phyloP scores from a whole-genome alignment of 2,888 invertebrate species.

The Drosophila nr. perissopoda region DNA sequence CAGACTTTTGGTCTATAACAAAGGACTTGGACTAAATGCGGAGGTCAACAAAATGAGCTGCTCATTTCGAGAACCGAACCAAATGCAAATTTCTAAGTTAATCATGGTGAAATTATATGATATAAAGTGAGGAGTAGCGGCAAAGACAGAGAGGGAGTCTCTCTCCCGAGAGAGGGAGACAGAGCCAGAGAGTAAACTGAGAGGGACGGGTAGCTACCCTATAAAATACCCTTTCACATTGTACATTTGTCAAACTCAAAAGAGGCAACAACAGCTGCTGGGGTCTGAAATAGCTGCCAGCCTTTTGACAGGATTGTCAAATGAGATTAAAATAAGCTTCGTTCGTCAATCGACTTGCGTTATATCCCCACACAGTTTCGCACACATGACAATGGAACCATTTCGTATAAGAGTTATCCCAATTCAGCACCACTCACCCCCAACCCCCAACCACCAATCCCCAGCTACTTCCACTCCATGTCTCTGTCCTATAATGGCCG shows the following conservation, averaged over 20 bases:
- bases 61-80: conserved; percentile 25
- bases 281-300: conserved; percentile 54
- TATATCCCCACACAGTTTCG: conserved; percentile 40
- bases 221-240: conserved; percentile 48
- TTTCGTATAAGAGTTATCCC: conserved; percentile 26
- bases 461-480: background rate
- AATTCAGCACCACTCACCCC: background rate
- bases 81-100: conserved; percentile 77
- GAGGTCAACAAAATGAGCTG: conserved; percentile 70
- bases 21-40: conserved; percentile 40
- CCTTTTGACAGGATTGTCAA: conserved; percentile 69
- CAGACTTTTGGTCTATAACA: conserved; percentile 15
- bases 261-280: conserved; percentile 70
- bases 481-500: conserved; percentile 59
- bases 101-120: conserved; percentile 75
- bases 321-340: conserved; percentile 81
- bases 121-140: background rate
- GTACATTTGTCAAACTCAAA: conserved; percentile 74
- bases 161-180: background rate
- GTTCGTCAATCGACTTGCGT: conserved; percentile 80
- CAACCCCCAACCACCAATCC: background rate
- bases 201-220: background rate
- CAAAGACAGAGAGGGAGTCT: background rate
- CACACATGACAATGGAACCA: conserved; percentile 59
- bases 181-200: background rate